A percentile compares a stretch with the other conserved stretches of the same genome.
phyloP scores from a whole-genome alignment of 2,113 vertebrate species.

The Picathartes gymnocephalus region DNA sequence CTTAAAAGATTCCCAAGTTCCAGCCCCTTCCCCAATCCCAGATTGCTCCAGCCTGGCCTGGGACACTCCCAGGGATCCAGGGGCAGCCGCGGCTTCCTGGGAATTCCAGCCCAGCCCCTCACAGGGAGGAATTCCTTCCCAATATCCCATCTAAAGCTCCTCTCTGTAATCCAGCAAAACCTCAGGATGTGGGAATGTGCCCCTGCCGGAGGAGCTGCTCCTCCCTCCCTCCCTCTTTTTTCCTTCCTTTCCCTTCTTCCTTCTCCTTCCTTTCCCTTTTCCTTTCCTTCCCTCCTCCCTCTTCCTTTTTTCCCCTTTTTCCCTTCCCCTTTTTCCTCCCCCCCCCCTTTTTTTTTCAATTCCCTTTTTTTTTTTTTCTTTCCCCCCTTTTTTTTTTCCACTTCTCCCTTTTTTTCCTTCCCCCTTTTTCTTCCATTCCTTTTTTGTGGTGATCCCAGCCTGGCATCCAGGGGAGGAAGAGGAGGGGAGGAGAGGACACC shows the following conservation, averaged over 20 bases:
- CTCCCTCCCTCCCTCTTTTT: too few relatives aligned
- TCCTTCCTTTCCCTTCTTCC: too few relatives aligned
- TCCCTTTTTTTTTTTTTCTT: too few relatives aligned
- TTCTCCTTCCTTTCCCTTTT: too few relatives aligned
- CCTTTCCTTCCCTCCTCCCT: too few relatives aligned
- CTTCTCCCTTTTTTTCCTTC: too few relatives aligned
- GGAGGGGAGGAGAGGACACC: background rate
- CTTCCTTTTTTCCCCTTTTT: too few relatives aligned
- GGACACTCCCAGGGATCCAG: background rate
- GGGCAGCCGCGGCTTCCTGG: background rate
- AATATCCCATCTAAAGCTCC: background rate
- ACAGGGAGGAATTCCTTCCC: background rate
- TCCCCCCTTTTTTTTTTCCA: too few relatives aligned
- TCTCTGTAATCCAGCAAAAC: background rate
- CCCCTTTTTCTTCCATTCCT: too few relatives aligned
- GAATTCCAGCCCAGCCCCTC: too few relatives aligned
- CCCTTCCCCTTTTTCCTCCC: background rate
- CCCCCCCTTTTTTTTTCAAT: too few relatives aligned
- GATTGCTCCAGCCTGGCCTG: background rate
- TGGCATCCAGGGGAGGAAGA: background rate
- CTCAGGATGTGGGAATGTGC: background rate
- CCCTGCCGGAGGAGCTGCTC: background rate
- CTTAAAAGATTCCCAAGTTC: too few relatives aligned
- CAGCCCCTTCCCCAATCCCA: accelerated
- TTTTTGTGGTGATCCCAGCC: background rate